Evolutionary conservation across 2,888 invertebrate species (phyloP).

Genomic region (Seira ritae): DNA sequence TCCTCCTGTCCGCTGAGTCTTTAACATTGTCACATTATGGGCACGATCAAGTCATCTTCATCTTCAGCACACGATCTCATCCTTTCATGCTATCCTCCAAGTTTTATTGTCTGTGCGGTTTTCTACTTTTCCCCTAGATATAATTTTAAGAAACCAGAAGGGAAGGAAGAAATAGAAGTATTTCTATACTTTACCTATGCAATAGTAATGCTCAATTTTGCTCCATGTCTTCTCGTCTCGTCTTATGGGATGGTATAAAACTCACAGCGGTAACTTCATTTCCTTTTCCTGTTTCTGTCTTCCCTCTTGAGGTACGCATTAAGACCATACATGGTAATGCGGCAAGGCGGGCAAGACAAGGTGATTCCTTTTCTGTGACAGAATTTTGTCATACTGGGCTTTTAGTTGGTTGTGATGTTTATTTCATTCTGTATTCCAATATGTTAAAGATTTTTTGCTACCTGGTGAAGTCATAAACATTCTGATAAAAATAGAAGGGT

Average conservation of each 20-base stretch:
- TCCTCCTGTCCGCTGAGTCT: neutral
- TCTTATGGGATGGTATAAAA: neutral
- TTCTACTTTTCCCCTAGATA: conserved; percentile 16
- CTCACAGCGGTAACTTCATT: conserved; percentile 25
- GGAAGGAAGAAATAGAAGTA: neutral
- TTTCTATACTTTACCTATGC: too few relatives aligned
- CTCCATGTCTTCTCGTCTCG: neutral
- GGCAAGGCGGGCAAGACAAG: neutral
- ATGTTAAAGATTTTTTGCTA: too few relatives aligned
- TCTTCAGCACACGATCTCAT: neutral
- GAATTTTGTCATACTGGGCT: too few relatives aligned
- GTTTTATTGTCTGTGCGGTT: conserved; percentile 37
- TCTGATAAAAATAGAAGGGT: too few relatives aligned
- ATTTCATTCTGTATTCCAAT: too few relatives aligned
- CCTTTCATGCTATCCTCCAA: conserved; percentile 18
- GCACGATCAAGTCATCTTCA: neutral
- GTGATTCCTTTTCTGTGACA: neutral
- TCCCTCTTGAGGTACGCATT: neutral
- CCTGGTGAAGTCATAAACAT: too few relatives aligned
- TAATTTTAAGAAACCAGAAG: neutral
- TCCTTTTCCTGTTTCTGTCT: conserved; percentile 29
- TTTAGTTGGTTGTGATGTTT: too few relatives aligned
- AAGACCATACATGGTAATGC: neutral
- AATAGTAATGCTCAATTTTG: neutral
- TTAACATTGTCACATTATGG: too few relatives aligned